Percentiles rank a stretch among this genome's conserved stretches.
phyloP scores from a whole-genome alignment of 1,140 invertebrate genomes.

The Lutraria rhynchaena region DNA sequence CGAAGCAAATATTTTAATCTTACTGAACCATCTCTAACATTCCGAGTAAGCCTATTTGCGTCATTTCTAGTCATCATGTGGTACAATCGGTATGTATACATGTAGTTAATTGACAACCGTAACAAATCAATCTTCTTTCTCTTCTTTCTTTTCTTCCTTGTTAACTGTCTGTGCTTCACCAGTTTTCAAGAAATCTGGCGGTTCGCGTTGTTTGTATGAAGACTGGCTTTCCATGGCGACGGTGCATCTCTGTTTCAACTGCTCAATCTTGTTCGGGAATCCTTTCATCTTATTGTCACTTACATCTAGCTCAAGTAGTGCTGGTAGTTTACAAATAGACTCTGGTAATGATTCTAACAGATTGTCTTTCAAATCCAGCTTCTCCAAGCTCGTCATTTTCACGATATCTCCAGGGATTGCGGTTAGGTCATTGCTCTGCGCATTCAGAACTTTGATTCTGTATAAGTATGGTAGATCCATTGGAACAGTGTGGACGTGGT shows the following conservation, averaged over 20 bases:
- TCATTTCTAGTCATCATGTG: too few species aligned
- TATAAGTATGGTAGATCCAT: slow-evolving; percentile 77
- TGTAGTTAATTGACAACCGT: too few species aligned
- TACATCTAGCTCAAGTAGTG: slow-evolving; percentile 74
- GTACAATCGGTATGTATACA: too few species aligned
- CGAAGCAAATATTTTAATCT: too few species aligned
- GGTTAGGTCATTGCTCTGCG: slow-evolving; percentile 72
- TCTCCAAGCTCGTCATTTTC: slow-evolving; percentile 73
- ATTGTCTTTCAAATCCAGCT: slow-evolving; percentile 76
- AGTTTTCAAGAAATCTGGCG: slow-evolving; percentile 60
- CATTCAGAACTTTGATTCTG: slow-evolving; percentile 69
- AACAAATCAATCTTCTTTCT: too few species aligned
- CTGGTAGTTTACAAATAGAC: slow-evolving; percentile 75
- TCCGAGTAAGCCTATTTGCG: too few species aligned
- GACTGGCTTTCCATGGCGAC: slow-evolving; percentile 68
- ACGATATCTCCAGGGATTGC: slow-evolving; percentile 72
- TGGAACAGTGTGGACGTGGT: slow-evolving; percentile 74
- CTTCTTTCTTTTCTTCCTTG: slow-evolving; percentile 50
- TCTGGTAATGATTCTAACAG: slow-evolving; percentile 77
- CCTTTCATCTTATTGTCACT: slow-evolving; percentile 78
- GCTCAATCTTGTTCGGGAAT: slow-evolving; percentile 74
- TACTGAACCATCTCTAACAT: too few species aligned
- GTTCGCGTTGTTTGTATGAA: slow-evolving; percentile 69
- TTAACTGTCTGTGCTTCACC: slow-evolving; percentile 66
- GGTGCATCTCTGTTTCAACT: slow-evolving; percentile 65